Evolutionary conservation across 2,888 invertebrate genomes (phyloP), one percentile per base, ranked within the genome.

Genomic region (Pyrrhosoma nymphula): DNA sequence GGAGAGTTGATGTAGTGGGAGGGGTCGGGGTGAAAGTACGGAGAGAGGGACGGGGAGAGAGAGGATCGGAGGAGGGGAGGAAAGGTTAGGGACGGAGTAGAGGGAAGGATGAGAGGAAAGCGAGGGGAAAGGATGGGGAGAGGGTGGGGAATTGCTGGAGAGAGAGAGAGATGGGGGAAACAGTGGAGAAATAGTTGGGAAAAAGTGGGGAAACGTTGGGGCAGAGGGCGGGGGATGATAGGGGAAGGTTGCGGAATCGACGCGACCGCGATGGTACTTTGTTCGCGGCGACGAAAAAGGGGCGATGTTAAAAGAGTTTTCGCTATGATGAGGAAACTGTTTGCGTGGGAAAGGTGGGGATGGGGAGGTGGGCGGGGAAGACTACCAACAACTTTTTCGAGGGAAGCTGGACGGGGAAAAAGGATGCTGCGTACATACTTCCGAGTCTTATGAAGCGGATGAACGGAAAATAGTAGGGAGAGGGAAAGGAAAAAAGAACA

Each of bases 261-360:
- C 89, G 26, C 56, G 82, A 82, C 82, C 82, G 82, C 82, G 82
- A 82, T 26, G 82, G 35, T 82, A 82, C 82, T 82, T 82, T 35
- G 82, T 82, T 82, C 82, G 82, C 82, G 82, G 82, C 82, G 82
- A 35, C 82, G 82, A 82, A 82, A 82, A 69, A 82, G 30, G 30
- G 82, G 82, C 10, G 82, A 35, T 82, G 82, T 35, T 20, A 82
- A 82, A 82, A 82, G 82, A 82, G 30, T 82, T 82, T 82, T 82
- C 82, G 82, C 82, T 82, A 82, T 82, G 82, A 82, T 82, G 82
- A 82, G 82, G n/a, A 82, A 82, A 82, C 82, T 35, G 82, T 82
- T 82, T 82, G 82, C 18, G 69, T 12, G 69, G 35, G 60, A 60
- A 23, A 69, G 69, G 69, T n/a, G n/a, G 69, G n/a, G 12, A 10